Evolutionary conservation across 2,888 invertebrate genomes (phyloP).

Genomic region (Drosophila formosana): DNA sequence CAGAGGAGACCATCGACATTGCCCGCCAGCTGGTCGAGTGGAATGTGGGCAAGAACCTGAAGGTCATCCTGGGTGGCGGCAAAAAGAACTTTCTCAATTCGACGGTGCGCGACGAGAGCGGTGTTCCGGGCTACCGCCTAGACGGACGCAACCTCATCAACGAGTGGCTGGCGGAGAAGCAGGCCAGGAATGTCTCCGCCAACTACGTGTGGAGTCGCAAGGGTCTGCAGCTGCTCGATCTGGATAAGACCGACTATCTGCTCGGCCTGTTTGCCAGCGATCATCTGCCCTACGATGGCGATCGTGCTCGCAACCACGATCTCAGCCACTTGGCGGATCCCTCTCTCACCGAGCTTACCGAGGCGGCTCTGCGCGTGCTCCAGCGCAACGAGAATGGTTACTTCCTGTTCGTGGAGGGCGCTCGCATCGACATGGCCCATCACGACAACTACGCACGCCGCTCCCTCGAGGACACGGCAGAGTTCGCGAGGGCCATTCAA

Average conservation of each 20-base stretch:
- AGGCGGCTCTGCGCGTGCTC: constrained; percentile 88
- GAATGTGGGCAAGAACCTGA: constrained; percentile 89
- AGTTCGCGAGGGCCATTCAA: constrained; percentile 90
- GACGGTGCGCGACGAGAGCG: constrained; percentile 86
- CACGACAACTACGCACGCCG: constrained; percentile 89
- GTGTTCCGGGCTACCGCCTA: constrained; percentile 86
- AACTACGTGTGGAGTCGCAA: constrained; percentile 83
- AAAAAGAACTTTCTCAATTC: constrained; percentile 76
- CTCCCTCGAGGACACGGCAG: constrained; percentile 92
- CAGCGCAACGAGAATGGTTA: constrained; percentile 88
- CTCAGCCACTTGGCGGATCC: constrained; percentile 86
- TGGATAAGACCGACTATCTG: constrained; percentile 86
- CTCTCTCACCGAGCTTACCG: constrained; percentile 89
- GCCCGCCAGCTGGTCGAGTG: constrained; percentile 90
- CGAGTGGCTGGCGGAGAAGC: constrained; percentile 87
- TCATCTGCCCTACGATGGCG: constrained; percentile 88
- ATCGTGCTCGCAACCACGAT: constrained; percentile 85
- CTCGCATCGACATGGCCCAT: constrained; percentile 86
- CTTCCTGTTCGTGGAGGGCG: constrained; percentile 90
- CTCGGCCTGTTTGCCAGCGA: constrained; percentile 87
- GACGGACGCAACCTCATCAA: constrained; percentile 90
- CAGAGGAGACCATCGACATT: constrained; percentile 88
- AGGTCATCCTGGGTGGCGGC: constrained; percentile 87
- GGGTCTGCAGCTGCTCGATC: constrained; percentile 83
- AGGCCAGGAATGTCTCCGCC: constrained; percentile 72